These are phyloP conservation scores for Sebastes fasciatus DNA, from an alignment of 2,113 vertebrate species.

Conservation along the genomic window DNA sequence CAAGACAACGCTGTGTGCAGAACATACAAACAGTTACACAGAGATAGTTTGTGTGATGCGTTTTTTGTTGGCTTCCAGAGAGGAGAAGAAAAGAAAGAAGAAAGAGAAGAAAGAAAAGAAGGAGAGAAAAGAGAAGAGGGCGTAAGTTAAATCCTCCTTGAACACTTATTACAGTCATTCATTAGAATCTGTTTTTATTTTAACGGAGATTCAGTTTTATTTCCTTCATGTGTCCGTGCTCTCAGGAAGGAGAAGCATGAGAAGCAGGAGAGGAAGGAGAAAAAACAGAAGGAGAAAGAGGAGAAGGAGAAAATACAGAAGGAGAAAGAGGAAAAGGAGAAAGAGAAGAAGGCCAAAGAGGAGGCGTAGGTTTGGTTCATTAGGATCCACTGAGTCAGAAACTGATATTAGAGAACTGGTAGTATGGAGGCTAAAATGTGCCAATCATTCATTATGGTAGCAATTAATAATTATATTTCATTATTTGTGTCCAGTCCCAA, in stretches of 20 bases:
- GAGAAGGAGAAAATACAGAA: slow-evolving; percentile 74
- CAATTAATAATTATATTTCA: neutral
- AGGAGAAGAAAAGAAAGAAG: slow-evolving; percentile 75
- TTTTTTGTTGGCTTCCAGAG: slow-evolving; percentile 56
- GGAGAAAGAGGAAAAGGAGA: slow-evolving; percentile 26
- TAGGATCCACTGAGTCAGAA: neutral
- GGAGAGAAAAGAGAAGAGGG: slow-evolving; percentile 72
- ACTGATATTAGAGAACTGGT: neutral
- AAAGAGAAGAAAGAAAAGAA: slow-evolving; percentile 65
- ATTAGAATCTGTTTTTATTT: neutral
- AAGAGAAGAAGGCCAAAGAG: slow-evolving; percentile 84
- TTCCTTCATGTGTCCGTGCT: neutral
- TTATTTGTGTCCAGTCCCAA: slow-evolving; percentile 80
- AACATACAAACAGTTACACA: neutral
- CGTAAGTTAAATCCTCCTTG: slow-evolving; percentile 43
- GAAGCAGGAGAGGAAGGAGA: slow-evolving; percentile 86
- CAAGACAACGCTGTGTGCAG: neutral
- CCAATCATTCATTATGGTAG: neutral
- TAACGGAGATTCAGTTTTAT: too few relatives aligned
- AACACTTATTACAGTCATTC: too few relatives aligned
- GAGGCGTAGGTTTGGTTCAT: slow-evolving; percentile 80
- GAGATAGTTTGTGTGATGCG: neutral
- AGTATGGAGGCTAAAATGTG: neutral
- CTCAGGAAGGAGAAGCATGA: slow-evolving; percentile 87
- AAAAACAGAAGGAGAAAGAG: slow-evolving; percentile 82